These are phyloP conservation scores for Hydriomena furcata DNA, from an alignment of 2,888 invertebrate genomes.

Conservation along the genomic window DNA sequence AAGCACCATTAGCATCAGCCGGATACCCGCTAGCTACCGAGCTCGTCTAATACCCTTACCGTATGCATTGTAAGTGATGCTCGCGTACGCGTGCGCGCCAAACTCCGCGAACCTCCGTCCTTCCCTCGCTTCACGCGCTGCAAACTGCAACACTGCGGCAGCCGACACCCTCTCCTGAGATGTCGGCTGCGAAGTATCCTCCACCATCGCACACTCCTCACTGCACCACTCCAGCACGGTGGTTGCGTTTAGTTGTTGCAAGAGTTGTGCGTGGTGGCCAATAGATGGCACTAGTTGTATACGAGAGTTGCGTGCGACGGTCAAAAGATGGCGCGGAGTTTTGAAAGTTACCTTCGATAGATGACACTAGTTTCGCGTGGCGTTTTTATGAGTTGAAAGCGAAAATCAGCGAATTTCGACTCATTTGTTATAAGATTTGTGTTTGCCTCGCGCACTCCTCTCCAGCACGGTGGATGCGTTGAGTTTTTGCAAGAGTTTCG, in stretches of 20 bases:
- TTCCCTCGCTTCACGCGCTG: slow-evolving; percentile 72
- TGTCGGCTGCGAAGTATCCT: slow-evolving; percentile 58
- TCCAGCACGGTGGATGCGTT: no score
- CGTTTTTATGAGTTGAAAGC: background rate
- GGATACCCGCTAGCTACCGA: no score
- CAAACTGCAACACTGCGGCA: slow-evolving; percentile 72
- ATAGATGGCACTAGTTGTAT: slow-evolving; percentile 18
- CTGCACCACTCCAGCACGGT: slow-evolving; percentile 34
- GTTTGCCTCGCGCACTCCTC: no score
- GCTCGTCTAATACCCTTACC: no score
- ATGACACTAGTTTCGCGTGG: background rate
- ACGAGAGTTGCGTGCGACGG: background rate
- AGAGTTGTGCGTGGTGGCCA: background rate
- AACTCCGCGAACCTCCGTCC: slow-evolving; percentile 70
- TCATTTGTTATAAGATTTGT: no score
- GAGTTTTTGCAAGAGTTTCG: background rate
- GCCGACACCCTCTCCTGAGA: slow-evolving; percentile 60
- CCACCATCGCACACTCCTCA: slow-evolving; percentile 58
- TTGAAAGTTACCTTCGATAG: background rate
- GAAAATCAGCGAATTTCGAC: no score
- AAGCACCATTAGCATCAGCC: no score
- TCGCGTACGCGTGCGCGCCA: slow-evolving; percentile 73
- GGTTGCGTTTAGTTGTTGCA: slow-evolving; percentile 2
- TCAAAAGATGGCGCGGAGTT: slow-evolving; percentile 13
- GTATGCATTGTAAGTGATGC: slow-evolving; percentile 71